A percentile compares a stretch with the other conserved stretches of the same genome.
These are phyloP conservation scores for Colistium nudipinnis DNA, from an alignment of 2,113 vertebrate species.

Conservation along the genomic window DNA sequence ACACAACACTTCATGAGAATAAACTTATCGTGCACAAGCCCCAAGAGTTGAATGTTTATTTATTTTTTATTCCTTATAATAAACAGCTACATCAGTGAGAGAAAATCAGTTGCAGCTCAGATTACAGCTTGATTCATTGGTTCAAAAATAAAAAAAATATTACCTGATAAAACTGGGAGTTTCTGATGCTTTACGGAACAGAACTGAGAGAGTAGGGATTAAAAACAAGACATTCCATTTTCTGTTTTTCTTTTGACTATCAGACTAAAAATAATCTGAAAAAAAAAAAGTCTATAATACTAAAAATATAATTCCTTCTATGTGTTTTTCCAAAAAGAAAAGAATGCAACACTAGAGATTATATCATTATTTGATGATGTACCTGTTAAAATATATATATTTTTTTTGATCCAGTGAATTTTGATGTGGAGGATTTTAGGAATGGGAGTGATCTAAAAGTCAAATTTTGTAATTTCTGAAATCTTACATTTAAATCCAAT, in stretches of 20 bases:
- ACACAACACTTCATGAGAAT: too few species aligned
- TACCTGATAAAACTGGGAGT: background rate
- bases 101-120: conserved; percentile 37
- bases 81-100: conserved; percentile 57
- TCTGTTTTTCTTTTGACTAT: background rate
- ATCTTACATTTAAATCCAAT: too few species aligned
- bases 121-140: conserved; percentile 38
- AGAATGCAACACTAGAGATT: background rate
- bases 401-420: too few species aligned
- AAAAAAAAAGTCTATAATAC: background rate
- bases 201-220: too few species aligned
- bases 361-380: background rate
- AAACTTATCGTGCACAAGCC: background rate
- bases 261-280: conserved; percentile 7
- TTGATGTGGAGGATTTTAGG: too few species aligned
- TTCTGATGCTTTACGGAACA: background rate
- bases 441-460: too few species aligned
- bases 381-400: too few species aligned
- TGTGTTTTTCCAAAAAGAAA: background rate
- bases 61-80: conserved; percentile 56
- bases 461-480: too few species aligned
- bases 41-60: conserved; percentile 37
- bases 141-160: too few species aligned
- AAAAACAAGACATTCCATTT: too few species aligned
- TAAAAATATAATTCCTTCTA: conserved; percentile 6